A percentile compares a stretch with the other conserved stretches of the same genome.
Evolutionary conservation across 2,797 vertebrate genomes (phyloP).

Genomic region (Botia kubotai): DNA sequence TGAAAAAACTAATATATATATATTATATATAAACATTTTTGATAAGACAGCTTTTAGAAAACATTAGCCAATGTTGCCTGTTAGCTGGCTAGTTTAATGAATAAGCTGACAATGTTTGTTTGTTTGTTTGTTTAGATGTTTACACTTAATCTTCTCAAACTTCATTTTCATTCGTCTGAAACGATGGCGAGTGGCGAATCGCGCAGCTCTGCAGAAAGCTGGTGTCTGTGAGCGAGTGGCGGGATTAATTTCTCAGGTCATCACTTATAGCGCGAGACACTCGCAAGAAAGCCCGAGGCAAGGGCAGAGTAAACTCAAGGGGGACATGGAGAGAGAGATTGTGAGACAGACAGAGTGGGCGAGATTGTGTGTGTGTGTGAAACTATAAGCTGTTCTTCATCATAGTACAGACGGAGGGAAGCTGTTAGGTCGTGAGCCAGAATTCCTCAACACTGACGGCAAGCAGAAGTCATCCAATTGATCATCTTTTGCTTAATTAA

Average conservation of each 20-base stretch:
- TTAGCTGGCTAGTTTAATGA: neutral
- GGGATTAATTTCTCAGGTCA: constrained; percentile 61
- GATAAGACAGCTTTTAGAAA: no score
- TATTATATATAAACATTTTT: no score
- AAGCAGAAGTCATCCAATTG: constrained; percentile 1
- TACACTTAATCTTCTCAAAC: neutral
- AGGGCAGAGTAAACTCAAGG: constrained; percentile 45
- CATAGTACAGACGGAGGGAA: constrained; percentile 40
- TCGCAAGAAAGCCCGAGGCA: constrained; percentile 55
- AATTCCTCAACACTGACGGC: neutral
- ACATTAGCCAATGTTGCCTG: no score
- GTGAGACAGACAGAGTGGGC: constrained; percentile 32
- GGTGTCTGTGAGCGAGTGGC: constrained; percentile 41
- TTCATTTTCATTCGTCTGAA: constrained; percentile 40
- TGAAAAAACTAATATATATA: no score
- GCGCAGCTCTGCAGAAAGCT: neutral
- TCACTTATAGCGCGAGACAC: constrained; percentile 54
- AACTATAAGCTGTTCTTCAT: constrained; percentile 43
- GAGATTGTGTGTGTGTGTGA: constrained; percentile 35
- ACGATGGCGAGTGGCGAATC: constrained; percentile 1
- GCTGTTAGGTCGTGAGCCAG: constrained; percentile 11
- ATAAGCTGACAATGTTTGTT: neutral
- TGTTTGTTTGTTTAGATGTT: neutral
- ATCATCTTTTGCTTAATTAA: constrained; percentile 30
- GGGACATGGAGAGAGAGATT: constrained; percentile 37